Conservation (phyloP, 2,113 vertebrate genomes). For the Scytalopus superciliaris region DNA sequence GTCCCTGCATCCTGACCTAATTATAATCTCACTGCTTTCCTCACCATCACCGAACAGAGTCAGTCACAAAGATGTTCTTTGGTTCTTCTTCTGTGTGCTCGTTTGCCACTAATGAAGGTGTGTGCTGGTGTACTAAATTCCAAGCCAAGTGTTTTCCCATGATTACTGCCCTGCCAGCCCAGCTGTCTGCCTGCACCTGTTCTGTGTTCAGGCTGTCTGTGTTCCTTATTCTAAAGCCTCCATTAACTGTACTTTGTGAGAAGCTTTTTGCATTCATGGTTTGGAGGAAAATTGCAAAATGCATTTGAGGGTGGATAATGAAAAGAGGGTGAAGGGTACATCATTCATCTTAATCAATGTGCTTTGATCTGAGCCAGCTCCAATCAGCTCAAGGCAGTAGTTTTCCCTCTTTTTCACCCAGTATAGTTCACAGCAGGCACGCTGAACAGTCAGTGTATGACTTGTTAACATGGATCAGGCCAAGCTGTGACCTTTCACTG, state of each 20-base stretch:
- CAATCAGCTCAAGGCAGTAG: neutral
- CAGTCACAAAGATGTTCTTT: neutral
- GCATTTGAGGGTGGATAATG: neutral
- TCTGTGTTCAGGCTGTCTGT: neutral
- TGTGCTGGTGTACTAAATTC: neutral
- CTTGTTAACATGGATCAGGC: neutral
- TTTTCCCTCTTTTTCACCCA: neutral
- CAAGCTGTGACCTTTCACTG: neutral
- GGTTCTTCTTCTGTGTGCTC: neutral
- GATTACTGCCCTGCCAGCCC: neutral
- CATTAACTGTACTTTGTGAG: neutral
- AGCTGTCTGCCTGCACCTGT: neutral
- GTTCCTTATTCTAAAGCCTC: neutral
- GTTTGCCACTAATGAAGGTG: neutral
- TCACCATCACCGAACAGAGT: neutral
- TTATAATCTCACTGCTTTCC: neutral
- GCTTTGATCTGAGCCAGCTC: neutral
- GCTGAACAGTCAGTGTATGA: neutral
- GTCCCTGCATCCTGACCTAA: neutral
- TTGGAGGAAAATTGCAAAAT: neutral
- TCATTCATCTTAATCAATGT: neutral
- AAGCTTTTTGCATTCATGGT: neutral
- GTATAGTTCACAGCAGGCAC: neutral
- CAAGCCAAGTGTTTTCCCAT: neutral
- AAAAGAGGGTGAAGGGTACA: neutral